A percentile compares a stretch with the other conserved stretches of the same genome.
Evolutionary conservation across 2,797 vertebrate species (phyloP).

Genomic region (Melanotaenia boesemani): DNA sequence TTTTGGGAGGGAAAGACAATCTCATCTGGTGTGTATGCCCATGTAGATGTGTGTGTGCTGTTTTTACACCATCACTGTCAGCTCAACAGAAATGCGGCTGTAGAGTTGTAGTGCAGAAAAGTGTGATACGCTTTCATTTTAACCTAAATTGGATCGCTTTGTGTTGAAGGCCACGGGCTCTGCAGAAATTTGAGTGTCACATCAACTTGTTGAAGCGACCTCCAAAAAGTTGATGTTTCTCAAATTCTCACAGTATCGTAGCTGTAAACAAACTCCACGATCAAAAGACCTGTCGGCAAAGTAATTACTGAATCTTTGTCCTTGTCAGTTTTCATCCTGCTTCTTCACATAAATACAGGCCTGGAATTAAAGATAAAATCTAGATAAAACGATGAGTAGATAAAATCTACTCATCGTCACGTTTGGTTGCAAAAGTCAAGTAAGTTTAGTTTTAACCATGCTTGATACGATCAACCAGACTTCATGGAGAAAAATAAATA

Average conservation of each 20-base stretch:
- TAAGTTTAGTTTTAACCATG: neutral
- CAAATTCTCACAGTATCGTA: conserved; percentile 11
- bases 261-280: conserved; percentile 24
- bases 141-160: conserved; percentile 9
- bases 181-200: neutral
- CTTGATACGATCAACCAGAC: no score
- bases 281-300: conserved; percentile 28
- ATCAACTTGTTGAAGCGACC: neutral
- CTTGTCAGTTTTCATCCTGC: conserved; percentile 11
- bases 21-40: conserved; percentile 23
- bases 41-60: conserved; percentile 2
- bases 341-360: conserved; percentile 12
- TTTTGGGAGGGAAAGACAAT: conserved; percentile 63
- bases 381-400: no score
- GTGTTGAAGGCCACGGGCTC: conserved; percentile 29
- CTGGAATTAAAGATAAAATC: conserved; percentile 1
- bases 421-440: conserved; percentile 13
- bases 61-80: conserved; percentile 1
- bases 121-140: conserved; percentile 7
- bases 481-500: no score
- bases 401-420: neutral
- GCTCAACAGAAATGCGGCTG: conserved; percentile 17
- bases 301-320: conserved; percentile 26
- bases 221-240: neutral
- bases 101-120: conserved; percentile 23